Percentiles rank a stretch among this genome's conserved stretches.
These are phyloP conservation scores for Pao palembangensis DNA, from an alignment of 2,113 vertebrate species.

Conservation along the genomic window DNA sequence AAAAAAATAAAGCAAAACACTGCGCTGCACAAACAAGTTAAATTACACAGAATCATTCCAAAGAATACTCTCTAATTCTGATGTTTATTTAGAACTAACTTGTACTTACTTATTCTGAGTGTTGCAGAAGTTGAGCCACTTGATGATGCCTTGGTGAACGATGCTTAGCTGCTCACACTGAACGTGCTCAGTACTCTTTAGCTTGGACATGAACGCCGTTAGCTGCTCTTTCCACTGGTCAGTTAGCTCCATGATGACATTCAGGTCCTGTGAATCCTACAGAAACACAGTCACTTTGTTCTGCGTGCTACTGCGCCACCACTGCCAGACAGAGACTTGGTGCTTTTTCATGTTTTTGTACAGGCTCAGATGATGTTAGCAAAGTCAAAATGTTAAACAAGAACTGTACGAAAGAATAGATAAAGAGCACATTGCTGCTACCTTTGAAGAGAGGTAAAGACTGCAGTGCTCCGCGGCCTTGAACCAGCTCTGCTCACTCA, in stretches of 20 bases:
- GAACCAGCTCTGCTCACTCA: slow-evolving; percentile 78
- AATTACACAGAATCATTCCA: neutral
- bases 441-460: slow-evolving; percentile 59
- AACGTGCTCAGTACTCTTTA: slow-evolving; percentile 64
- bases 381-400: neutral
- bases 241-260: slow-evolving; percentile 65
- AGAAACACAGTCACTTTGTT: slow-evolving; percentile 7
- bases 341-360: neutral
- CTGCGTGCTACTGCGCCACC: neutral
- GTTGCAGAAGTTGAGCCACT: slow-evolving; percentile 65
- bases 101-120: slow-evolving; percentile 62
- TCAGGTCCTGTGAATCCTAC: slow-evolving; percentile 79
- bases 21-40: neutral
- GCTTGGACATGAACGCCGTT: slow-evolving; percentile 49
- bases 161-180: slow-evolving; percentile 57
- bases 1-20: neutral
- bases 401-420: neutral
- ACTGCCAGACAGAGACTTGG: neutral
- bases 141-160: slow-evolving; percentile 60
- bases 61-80: too few species aligned
- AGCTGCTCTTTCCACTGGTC: slow-evolving; percentile 71
- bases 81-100: neutral
- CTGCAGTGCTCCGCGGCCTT: slow-evolving; percentile 74
- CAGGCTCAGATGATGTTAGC: neutral
- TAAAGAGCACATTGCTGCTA: slow-evolving; percentile 3